Conservation (phyloP, 1,140 invertebrate genomes). For the Saccostrea echinata region DNA sequence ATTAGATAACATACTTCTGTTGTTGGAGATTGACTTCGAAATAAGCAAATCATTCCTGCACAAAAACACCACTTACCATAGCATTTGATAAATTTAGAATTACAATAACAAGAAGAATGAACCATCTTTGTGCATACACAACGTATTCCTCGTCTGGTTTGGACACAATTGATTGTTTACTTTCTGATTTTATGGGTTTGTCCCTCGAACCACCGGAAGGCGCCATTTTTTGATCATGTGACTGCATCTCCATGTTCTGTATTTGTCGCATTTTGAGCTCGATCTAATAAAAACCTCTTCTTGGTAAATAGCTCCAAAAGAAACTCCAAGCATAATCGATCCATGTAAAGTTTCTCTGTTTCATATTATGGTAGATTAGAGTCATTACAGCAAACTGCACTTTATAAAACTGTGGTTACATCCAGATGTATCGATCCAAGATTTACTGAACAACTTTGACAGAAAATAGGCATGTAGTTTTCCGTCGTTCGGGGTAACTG, state of each 20-base stretch:
- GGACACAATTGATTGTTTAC: neutral
- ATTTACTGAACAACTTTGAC: no score
- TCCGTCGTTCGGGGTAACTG: no score
- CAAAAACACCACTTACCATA: constrained; percentile 74
- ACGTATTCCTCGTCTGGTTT: constrained; percentile 61
- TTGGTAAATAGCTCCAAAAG: no score
- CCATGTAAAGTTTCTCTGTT: no score
- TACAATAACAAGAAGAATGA: constrained; percentile 77
- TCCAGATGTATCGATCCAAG: no score
- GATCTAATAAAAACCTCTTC: neutral
- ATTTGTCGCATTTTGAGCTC: constrained; percentile 5
- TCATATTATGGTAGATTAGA: no score
- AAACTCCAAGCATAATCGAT: no score
- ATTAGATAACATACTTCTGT: neutral
- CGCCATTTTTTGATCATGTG: constrained; percentile 45
- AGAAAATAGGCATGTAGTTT: no score
- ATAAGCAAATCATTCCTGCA: neutral
- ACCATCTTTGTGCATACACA: constrained; percentile 79
- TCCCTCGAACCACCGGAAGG: constrained; percentile 28
- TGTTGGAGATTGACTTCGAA: neutral
- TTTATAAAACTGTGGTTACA: no score
- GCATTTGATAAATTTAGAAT: constrained; percentile 81
- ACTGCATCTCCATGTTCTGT: constrained; percentile 7
- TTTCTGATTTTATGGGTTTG: neutral
- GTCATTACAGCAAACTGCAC: no score